Evolutionary conservation across 2,797 vertebrate genomes (phyloP).

Genomic region (Cryptoblepharus egeriae): DNA sequence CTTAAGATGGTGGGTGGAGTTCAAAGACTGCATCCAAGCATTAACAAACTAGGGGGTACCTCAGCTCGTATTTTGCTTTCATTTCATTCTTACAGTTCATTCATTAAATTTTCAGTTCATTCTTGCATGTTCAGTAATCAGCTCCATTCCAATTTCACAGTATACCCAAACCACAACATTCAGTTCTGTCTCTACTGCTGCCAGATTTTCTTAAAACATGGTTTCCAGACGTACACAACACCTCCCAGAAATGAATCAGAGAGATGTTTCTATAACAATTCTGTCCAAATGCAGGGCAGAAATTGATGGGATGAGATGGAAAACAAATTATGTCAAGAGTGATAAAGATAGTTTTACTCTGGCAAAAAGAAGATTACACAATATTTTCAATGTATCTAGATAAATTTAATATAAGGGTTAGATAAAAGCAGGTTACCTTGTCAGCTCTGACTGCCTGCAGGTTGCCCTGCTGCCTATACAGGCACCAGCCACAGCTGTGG

Average conservation of each 20-base stretch:
- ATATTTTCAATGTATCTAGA: too few relatives aligned
- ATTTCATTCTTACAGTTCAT: too few relatives aligned
- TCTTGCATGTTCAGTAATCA: neutral
- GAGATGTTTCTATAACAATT: neutral
- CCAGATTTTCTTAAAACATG: neutral
- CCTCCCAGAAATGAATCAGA: too few relatives aligned
- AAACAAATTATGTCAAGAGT: too few relatives aligned
- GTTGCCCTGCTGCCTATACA: too few relatives aligned
- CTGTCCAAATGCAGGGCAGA: neutral
- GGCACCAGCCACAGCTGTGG: too few relatives aligned
- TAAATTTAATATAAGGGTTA: neutral
- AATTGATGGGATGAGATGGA: neutral
- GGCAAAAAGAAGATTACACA: neutral
- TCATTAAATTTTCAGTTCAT: too few relatives aligned
- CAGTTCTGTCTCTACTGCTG: too few relatives aligned
- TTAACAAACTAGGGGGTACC: neutral
- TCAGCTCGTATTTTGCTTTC: neutral
- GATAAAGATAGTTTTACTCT: neutral
- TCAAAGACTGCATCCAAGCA: neutral
- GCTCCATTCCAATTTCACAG: neutral
- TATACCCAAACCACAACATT: neutral
- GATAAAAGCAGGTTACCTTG: too few relatives aligned
- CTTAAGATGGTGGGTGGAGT: neutral
- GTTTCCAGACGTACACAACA: neutral
- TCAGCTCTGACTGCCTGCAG: too few relatives aligned